Evolutionary conservation across 2,797 vertebrate species (phyloP).

Genomic region (Acridotheres tristis): DNA sequence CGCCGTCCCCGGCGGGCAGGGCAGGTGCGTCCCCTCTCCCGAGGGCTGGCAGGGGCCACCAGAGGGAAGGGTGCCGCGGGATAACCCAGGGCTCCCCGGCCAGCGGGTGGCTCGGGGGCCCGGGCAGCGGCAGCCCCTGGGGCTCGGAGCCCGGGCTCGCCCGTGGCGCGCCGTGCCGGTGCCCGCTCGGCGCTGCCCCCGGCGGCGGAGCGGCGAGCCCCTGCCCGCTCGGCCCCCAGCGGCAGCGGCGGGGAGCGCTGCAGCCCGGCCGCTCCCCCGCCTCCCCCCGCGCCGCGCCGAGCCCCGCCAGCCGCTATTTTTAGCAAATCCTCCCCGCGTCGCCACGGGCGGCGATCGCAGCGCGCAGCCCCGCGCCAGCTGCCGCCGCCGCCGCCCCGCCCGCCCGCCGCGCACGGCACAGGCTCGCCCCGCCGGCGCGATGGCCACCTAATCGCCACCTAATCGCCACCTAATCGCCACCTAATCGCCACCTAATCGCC

Average conservation of each 20-base stretch:
- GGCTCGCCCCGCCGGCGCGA: not conserved
- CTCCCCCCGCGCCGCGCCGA: conserved; percentile 19
- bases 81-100: not conserved
- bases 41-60: not conserved
- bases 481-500: not conserved
- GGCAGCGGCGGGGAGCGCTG: conserved; percentile 18
- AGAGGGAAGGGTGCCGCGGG: fast-evolving
- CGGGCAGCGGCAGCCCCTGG: not conserved
- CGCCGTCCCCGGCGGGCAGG: fast-evolving
- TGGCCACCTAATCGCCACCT: not conserved
- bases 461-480: not conserved
- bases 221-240: no score
- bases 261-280: conserved; percentile 35
- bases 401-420: not conserved
- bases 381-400: not conserved
- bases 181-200: not conserved
- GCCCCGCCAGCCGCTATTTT: conserved; percentile 77
- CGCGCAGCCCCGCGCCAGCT: conserved; percentile 50
- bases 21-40: not conserved
- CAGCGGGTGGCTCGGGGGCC: not conserved
- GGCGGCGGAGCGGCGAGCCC: not conserved
- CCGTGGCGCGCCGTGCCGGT: not conserved
- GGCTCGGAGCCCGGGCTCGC: not conserved
- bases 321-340: conserved; percentile 78
- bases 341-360: conserved; percentile 71